Percentiles rank a stretch among this genome's conserved stretches.
phyloP scores from a whole-genome alignment of 2,113 vertebrate genomes.

The Euleptes europaea region DNA sequence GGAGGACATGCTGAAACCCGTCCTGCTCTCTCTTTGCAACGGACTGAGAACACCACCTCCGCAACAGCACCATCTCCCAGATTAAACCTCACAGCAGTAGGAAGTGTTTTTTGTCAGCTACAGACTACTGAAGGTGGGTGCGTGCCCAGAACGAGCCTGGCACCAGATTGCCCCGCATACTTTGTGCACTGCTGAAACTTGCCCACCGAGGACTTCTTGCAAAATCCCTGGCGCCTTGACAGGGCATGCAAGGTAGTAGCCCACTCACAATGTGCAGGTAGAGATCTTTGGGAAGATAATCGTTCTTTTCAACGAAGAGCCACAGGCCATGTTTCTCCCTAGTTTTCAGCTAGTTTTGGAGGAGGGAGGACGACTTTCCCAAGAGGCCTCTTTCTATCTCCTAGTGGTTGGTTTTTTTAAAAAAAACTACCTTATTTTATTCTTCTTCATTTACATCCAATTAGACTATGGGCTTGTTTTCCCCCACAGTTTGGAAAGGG shows the following conservation, averaged over 20 bases:
- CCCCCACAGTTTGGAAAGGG: not conserved
- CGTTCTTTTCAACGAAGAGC: not conserved
- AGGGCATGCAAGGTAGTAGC: not conserved
- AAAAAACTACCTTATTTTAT: not conserved
- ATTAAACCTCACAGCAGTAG: not conserved
- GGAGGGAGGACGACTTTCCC: not conserved
- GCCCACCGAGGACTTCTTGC: not conserved
- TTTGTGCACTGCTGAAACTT: conserved; percentile 30
- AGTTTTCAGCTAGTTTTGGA: not conserved
- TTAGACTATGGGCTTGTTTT: not conserved
- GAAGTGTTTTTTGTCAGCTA: conserved; percentile 18
- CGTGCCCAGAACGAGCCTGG: conserved; percentile 10
- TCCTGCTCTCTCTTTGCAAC: not conserved
- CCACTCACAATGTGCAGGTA: not conserved
- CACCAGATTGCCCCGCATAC: not conserved
- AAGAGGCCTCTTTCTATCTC: not conserved
- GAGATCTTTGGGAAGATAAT: not conserved
- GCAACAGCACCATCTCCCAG: not conserved
- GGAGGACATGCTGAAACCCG: not conserved
- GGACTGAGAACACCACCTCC: not conserved
- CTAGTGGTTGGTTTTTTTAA: not conserved
- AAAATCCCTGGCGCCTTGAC: conserved; percentile 5
- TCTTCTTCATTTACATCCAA: not conserved
- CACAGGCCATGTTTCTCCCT: not conserved
- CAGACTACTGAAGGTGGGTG: not conserved